Evolutionary conservation across 2,113 vertebrate species (phyloP).

Genomic region (Vombatus ursinus): DNA sequence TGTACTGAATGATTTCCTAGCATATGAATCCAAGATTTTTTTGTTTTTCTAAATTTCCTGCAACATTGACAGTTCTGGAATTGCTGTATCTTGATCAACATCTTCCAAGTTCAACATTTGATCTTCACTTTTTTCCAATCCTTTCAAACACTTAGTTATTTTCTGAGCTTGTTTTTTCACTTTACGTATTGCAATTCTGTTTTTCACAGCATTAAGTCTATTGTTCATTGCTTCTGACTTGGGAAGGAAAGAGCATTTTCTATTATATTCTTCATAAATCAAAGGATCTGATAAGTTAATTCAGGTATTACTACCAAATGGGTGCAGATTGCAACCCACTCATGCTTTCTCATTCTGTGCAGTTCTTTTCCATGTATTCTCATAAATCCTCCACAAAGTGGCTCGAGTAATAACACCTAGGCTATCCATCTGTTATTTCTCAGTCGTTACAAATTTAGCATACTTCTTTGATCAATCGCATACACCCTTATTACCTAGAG

Average conservation of each 20-base stretch:
- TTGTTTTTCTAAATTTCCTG: background rate
- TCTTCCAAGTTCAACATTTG: background rate
- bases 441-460: background rate
- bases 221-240: background rate
- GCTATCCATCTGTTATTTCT: background rate
- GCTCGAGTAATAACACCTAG: background rate
- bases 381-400: background rate
- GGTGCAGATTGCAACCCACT: background rate
- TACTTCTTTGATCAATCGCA: background rate
- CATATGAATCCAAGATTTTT: background rate
- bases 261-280: background rate
- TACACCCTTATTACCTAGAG: background rate
- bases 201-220: background rate
- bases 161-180: background rate
- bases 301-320: background rate
- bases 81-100: background rate
- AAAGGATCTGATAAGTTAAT: background rate
- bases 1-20: background rate
- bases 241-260: background rate
- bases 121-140: background rate
- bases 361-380: background rate
- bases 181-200: too few relatives aligned
- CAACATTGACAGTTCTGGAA: background rate
- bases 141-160: background rate
- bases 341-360: background rate